Percentiles rank a stretch among this genome's conserved stretches.
Conservation (phyloP, 2,113 vertebrate species). For the Siphamia tubifer region DNA sequence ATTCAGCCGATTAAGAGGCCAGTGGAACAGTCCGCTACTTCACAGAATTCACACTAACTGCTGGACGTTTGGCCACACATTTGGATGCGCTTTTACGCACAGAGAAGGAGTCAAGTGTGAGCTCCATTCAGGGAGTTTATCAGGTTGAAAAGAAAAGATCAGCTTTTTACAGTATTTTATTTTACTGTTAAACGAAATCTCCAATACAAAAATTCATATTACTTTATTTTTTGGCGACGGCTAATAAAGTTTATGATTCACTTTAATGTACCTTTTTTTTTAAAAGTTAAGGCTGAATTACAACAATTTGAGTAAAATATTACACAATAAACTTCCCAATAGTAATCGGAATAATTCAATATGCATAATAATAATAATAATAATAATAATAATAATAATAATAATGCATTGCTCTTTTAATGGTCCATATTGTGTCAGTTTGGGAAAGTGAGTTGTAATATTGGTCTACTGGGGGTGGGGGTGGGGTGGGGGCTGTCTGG, state of each 20-base stretch:
- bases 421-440: slow-evolving; percentile 23
- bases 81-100: not conserved
- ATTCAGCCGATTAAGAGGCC: slow-evolving; percentile 36
- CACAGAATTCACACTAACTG: slow-evolving; percentile 15
- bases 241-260: too few species aligned
- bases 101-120: not conserved
- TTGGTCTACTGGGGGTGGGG: not conserved
- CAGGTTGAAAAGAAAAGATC: too few species aligned
- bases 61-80: not conserved
- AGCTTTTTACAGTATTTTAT: too few species aligned
- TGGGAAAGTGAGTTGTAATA: slow-evolving; percentile 51
- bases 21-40: slow-evolving; percentile 7
- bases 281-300: not conserved
- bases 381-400: not conserved
- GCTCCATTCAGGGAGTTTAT: too few species aligned
- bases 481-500: slow-evolving; percentile 45
- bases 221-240: too few species aligned
- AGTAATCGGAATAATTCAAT: not conserved
- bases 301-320: not conserved
- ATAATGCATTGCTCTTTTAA: not conserved
- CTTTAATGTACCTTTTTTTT: too few species aligned
- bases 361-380: not conserved
- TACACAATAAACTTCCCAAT: not conserved
- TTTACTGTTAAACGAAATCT: too few species aligned
- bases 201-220: too few species aligned